Conservation (phyloP, 2,888 invertebrate species). For the Hemithea aestivaria region DNA sequence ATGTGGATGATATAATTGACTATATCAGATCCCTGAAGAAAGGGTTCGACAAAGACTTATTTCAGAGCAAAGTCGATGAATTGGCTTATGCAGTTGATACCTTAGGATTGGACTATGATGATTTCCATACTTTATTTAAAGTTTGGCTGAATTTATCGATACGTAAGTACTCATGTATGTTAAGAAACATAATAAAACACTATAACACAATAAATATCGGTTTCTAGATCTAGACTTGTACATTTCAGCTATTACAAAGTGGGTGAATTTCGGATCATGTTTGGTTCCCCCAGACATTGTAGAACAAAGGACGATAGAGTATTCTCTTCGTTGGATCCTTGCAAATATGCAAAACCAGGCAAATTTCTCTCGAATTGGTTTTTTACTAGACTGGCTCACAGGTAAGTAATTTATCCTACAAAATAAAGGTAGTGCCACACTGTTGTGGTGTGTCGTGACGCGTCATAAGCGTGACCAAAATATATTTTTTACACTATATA, state of each 20-base stretch:
- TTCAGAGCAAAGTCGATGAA: conserved; percentile 61
- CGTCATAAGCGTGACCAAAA: too few relatives aligned
- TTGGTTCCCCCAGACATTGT: conserved; percentile 59
- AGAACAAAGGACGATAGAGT: conserved; percentile 54
- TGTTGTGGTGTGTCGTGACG: too few relatives aligned
- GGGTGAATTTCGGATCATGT: conserved; percentile 61
- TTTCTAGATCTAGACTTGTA: too few relatives aligned
- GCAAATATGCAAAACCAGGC: conserved; percentile 48
- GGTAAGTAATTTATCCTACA: conserved; percentile 49
- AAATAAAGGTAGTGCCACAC: too few relatives aligned
- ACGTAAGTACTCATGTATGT: conserved; percentile 50
- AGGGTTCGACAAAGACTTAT: conserved; percentile 69
- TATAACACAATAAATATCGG: too few relatives aligned
- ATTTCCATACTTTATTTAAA: conserved; percentile 66
- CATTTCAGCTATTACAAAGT: conserved; percentile 62
- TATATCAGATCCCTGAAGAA: conserved; percentile 63
- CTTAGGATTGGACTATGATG: conserved; percentile 52
- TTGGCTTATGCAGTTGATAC: conserved; percentile 53
- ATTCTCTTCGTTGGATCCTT: conserved; percentile 63
- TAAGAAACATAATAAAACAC: too few relatives aligned
- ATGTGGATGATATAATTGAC: conserved; percentile 64
- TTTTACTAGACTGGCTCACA: conserved; percentile 68
- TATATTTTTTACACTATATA: too few relatives aligned
- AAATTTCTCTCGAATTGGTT: conserved; percentile 51
- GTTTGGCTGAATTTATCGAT: conserved; percentile 71